Evolutionary conservation across 2,888 invertebrate species (phyloP), one percentile per base, ranked within the genome.

Genomic region (Desoria tigrina): DNA sequence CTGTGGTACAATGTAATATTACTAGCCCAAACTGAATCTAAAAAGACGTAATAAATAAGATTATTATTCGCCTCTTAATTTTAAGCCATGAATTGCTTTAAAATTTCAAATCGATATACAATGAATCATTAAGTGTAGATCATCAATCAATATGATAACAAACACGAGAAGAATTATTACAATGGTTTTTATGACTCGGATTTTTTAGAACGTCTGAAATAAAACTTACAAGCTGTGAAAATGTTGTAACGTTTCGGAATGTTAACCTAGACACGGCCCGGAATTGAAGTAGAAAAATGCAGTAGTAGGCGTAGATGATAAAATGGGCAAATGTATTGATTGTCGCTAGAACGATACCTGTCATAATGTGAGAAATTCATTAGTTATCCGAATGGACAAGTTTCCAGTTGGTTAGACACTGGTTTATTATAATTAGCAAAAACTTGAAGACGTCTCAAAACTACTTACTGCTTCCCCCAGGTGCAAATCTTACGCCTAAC

Each of bases 381-480:
- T 21, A 26, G 16, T 9, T 24, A 51, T 7, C 51, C 16, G 6
- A 11, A 45, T 45, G 6, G 18, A 6, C n/a, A 45, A 45, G 4
- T 45, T 18, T 16, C 4, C 6, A 18, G 4, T 45, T 45, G 32
- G n/a, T 9, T 45, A 45, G 6, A 9, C 16, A 18, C 6, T 45
- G 6, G 24, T 24, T 51, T 24, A 4, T 51, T 7, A 26, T 3
- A 24, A 4, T 24, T 18, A 6, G n/a, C n/a, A n/a, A n/a, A n/a
- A n/a, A n/a, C n/a, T n/a, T n/a, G n/a, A n/a, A n/a, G n/a, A n/a
- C n/a, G n/a, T n/a, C n/a, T n/a, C n/a, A n/a, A n/a, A n/a, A n/a
- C n/a, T n/a, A 32, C 32, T 32, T 55, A 55, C 55, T 45, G 45
- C 45, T 45, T 6, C 58, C 58, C 16, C 58, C 49, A 18, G 58